These are phyloP conservation scores for Aethina tumida DNA, from an alignment of 1,140 invertebrate species.

Conservation along the genomic window DNA sequence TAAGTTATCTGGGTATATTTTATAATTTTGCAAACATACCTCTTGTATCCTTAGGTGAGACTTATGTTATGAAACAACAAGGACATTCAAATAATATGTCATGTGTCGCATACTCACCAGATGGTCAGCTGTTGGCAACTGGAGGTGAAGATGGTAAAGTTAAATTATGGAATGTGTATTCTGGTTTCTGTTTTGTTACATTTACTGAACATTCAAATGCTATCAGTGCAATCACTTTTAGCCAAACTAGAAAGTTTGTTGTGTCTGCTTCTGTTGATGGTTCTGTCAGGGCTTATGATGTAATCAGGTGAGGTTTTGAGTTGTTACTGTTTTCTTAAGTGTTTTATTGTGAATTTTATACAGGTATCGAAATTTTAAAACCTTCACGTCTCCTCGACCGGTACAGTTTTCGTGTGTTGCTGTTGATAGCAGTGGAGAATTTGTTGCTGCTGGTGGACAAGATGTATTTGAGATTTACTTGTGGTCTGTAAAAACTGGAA, in stretches of 20 bases:
- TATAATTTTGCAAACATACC: neutral
- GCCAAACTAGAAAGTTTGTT: slow-evolving; percentile 83
- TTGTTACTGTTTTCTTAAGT: neutral
- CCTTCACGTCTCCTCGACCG: slow-evolving; percentile 80
- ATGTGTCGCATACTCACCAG: slow-evolving; percentile 80
- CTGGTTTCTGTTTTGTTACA: slow-evolving; percentile 91
- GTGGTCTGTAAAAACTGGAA: slow-evolving; percentile 90
- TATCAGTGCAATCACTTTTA: slow-evolving; percentile 75
- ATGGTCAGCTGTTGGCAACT: slow-evolving; percentile 83
- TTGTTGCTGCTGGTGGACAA: slow-evolving; percentile 86
- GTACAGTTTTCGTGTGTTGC: slow-evolving; percentile 90
- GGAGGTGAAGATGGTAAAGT: slow-evolving; percentile 94
- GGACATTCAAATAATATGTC: slow-evolving; percentile 86
- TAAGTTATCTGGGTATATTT: slow-evolving; percentile 27
- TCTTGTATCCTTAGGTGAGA: slow-evolving; percentile 51
- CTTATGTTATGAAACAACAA: slow-evolving; percentile 96
- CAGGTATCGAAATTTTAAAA: slow-evolving; percentile 94
- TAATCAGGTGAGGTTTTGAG: slow-evolving; percentile 51
- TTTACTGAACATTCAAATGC: slow-evolving; percentile 82
- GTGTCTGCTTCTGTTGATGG: slow-evolving; percentile 89
- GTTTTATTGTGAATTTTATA: slow-evolving; percentile 5
- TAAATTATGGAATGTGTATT: slow-evolving; percentile 87
- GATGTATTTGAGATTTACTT: slow-evolving; percentile 92
- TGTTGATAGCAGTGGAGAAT: slow-evolving; percentile 79
- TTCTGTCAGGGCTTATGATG: slow-evolving; percentile 89